Percentiles rank a stretch among this genome's conserved stretches.
phyloP scores from a whole-genome alignment of 2,888 invertebrate species.

The Ryuthela nishihirai region DNA sequence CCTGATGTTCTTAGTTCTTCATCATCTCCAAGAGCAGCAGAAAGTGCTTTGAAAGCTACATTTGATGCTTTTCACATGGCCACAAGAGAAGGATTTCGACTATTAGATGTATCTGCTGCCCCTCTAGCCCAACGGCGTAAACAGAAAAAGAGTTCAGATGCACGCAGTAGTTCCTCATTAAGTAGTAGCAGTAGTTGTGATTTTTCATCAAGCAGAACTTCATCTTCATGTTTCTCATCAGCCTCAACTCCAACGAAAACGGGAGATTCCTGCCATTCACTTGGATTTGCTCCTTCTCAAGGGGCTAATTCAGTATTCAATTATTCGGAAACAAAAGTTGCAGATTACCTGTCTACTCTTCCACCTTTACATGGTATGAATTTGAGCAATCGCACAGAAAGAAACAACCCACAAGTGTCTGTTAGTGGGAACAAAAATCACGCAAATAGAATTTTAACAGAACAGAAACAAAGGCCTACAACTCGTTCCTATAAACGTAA shows the following conservation, averaged over 20 bases:
- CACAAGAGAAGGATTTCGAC: constrained; percentile 66
- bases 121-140: constrained; percentile 66
- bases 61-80: constrained; percentile 66
- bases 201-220: constrained; percentile 27
- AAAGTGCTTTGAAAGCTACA: constrained; percentile 60
- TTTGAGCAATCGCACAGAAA: neutral
- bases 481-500: constrained; percentile 29
- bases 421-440: neutral
- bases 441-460: neutral
- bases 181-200: constrained; percentile 43
- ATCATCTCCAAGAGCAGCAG: constrained; percentile 53
- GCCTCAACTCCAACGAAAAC: constrained; percentile 15
- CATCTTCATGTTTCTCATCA: constrained; percentile 30
- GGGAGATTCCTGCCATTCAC: constrained; percentile 6
- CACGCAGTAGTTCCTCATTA: constrained; percentile 52
- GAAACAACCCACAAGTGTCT: neutral
- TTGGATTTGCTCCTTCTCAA: constrained; percentile 2
- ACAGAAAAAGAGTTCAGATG: constrained; percentile 57
- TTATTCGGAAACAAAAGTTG: constrained; percentile 37
- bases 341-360: constrained; percentile 39
- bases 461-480: constrained; percentile 10
- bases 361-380: constrained; percentile 17
- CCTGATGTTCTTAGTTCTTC: constrained; percentile 58
- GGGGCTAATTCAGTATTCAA: constrained; percentile 35
- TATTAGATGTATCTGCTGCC: constrained; percentile 67